These are phyloP conservation scores for Smithornis capensis DNA, from an alignment of 2,113 vertebrate species.

Conservation along the genomic window DNA sequence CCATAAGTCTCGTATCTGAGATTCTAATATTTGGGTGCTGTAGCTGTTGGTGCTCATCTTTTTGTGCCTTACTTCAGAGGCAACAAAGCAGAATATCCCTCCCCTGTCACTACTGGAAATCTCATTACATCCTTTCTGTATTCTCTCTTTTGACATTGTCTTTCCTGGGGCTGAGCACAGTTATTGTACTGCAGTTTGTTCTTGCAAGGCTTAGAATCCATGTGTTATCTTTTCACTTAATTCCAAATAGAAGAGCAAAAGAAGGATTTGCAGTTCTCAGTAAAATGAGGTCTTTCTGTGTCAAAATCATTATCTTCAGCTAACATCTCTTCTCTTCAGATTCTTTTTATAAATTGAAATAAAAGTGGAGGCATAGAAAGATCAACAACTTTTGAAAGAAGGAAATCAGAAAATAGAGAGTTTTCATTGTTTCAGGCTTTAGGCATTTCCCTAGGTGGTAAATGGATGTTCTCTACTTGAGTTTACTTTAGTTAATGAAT, in stretches of 20 bases:
- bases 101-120: not conserved
- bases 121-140: not conserved
- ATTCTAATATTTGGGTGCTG: not conserved
- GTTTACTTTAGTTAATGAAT: slow-evolving; percentile 50
- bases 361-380: slow-evolving; percentile 55
- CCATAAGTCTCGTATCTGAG: not conserved
- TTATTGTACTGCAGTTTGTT: slow-evolving; percentile 13
- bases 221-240: slow-evolving; percentile 42
- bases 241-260: slow-evolving; percentile 30
- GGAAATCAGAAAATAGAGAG: slow-evolving; percentile 26
- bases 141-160: not conserved
- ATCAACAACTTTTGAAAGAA: slow-evolving; percentile 62
- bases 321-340: slow-evolving; percentile 57
- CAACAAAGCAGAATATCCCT: not conserved
- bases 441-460: slow-evolving; percentile 3
- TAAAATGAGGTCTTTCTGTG: slow-evolving; percentile 47
- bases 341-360: slow-evolving; percentile 51
- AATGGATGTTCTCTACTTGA: slow-evolving; percentile 21
- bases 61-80: not conserved
- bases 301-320: slow-evolving; percentile 66
- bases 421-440: slow-evolving; percentile 28
- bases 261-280: slow-evolving; percentile 33
- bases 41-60: not conserved
- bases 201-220: slow-evolving; percentile 29
- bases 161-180: not conserved